Conservation (phyloP, 2,888 invertebrate species). For the Acleris cristana region DNA sequence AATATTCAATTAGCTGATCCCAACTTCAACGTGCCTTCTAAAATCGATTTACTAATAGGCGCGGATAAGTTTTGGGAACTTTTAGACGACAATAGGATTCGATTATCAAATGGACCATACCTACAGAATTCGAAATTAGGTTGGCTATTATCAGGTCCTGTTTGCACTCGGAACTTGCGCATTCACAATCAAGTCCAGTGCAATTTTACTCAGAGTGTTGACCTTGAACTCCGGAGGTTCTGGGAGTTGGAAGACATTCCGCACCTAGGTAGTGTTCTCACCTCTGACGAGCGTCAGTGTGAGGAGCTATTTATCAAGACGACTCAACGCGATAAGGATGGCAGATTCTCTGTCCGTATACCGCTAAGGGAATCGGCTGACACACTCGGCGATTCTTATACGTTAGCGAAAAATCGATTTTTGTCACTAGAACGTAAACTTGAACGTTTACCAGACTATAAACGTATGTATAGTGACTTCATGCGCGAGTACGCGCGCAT, state of each 20-base stretch:
- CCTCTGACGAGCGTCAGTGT: conserved; percentile 26
- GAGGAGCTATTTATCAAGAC: conserved; percentile 32
- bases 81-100: conserved; percentile 24
- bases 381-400: conserved; percentile 11
- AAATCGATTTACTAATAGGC: too few species aligned
- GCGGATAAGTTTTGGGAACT: conserved; percentile 40
- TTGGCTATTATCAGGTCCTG: conserved; percentile 21
- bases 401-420: conserved; percentile 21
- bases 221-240: conserved; percentile 31
- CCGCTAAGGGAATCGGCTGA: conserved; percentile 14
- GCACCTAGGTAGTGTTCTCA: not conserved
- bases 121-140: conserved; percentile 39
- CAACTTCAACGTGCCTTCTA: too few species aligned
- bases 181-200: conserved; percentile 14
- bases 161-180: not conserved
- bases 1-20: too few species aligned
- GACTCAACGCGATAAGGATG: conserved; percentile 30
- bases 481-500: not conserved
- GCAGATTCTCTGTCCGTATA: conserved; percentile 3
- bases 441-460: conserved; percentile 20
- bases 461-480: conserved; percentile 29
- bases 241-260: conserved; percentile 40
- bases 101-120: conserved; percentile 24
- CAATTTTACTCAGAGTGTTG: too few species aligned
- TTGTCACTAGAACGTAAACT: conserved; percentile 27